These are phyloP conservation scores for Drosophila glabriapex DNA, from an alignment of 2,888 invertebrate species.

Conservation along the genomic window DNA sequence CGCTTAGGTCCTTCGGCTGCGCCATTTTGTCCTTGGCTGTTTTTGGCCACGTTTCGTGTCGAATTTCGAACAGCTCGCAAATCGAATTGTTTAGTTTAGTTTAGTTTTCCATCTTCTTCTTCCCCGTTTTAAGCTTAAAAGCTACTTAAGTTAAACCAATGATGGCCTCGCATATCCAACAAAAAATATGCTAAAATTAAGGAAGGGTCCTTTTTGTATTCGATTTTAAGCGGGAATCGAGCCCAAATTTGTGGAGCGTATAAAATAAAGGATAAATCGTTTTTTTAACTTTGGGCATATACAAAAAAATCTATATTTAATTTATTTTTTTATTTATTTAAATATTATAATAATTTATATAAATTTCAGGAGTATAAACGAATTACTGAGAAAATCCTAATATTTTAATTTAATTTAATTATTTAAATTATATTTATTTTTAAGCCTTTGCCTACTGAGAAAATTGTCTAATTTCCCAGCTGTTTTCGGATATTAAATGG, in stretches of 20 bases:
- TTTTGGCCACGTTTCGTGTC: slow-evolving; percentile 53
- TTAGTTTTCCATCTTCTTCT: slow-evolving; percentile 8
- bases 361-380: too few species aligned
- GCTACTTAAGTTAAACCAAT: slow-evolving; percentile 59
- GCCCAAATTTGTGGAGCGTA: neutral
- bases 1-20: slow-evolving; percentile 55
- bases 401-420: neutral
- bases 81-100: slow-evolving; percentile 64
- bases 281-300: neutral
- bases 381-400: neutral
- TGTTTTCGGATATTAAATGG: too few species aligned
- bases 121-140: slow-evolving; percentile 60
- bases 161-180: slow-evolving; percentile 8
- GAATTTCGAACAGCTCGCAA: slow-evolving; percentile 56
- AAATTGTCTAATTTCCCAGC: too few species aligned
- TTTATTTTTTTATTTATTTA: neutral
- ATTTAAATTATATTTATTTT: neutral
- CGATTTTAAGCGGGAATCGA: neutral
- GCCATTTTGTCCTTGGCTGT: slow-evolving; percentile 29
- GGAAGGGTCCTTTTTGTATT: slow-evolving; percentile 3
- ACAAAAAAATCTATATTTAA: neutral
- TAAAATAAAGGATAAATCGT: neutral
- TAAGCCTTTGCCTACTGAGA: too few species aligned
- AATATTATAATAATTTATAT: neutral
- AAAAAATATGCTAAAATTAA: slow-evolving; percentile 28